Conservation (phyloP, 1,140 invertebrate species). For the Drosophila parabipectinata region DNA sequence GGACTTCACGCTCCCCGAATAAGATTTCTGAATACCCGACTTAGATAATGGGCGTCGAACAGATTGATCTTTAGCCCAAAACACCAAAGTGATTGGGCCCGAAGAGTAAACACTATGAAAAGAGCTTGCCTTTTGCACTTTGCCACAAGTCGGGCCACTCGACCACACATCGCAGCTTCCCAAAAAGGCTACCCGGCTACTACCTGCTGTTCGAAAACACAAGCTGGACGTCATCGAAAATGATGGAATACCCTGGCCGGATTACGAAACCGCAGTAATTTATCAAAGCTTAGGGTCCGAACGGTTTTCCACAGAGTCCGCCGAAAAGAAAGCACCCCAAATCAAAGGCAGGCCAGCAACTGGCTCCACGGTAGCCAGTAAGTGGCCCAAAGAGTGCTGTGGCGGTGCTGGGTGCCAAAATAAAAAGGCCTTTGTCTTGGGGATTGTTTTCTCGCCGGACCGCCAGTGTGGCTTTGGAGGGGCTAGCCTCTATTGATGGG, state of each 20-base stretch:
- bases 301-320: constrained; percentile 30
- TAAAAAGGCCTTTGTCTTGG: constrained; percentile 61
- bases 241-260: constrained; percentile 67
- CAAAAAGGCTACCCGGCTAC: neutral
- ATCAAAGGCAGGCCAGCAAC: constrained; percentile 14
- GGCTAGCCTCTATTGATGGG: constrained; percentile 39
- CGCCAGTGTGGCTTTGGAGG: constrained; percentile 12
- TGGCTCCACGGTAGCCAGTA: constrained; percentile 19
- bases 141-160: constrained; percentile 28
- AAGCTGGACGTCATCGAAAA: constrained; percentile 62
- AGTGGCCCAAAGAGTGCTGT: constrained; percentile 48
- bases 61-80: constrained; percentile 55
- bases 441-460: constrained; percentile 39
- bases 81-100: constrained; percentile 44
- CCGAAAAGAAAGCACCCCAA: constrained; percentile 62
- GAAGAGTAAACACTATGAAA: constrained; percentile 21
- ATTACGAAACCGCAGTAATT: constrained; percentile 72
- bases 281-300: constrained; percentile 59
- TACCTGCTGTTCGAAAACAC: constrained; percentile 71
- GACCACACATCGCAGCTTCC: constrained; percentile 26
- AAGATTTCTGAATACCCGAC: neutral
- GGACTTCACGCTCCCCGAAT: constrained; percentile 5
- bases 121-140: constrained; percentile 55
- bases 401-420: constrained; percentile 45
- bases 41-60: constrained; percentile 29